Percentiles rank a stretch among this genome's conserved stretches.
phyloP scores from a whole-genome alignment of 1,140 invertebrate genomes.

The Lucilia cuprina region DNA sequence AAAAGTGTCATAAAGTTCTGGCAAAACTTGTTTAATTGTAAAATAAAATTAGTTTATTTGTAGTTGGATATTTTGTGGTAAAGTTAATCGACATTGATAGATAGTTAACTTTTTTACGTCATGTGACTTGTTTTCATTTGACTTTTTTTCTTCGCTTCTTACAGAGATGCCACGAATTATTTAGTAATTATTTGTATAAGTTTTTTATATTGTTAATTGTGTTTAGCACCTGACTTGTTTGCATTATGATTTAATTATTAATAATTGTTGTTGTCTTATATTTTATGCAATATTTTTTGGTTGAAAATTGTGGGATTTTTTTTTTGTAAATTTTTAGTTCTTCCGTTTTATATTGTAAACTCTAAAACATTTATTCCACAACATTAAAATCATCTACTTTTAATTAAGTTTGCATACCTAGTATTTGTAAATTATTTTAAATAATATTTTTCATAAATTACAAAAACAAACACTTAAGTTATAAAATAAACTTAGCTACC shows the following conservation, averaged over 20 bases:
- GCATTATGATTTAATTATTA: not conserved
- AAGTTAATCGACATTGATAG: not conserved
- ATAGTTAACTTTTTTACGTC: slow-evolving; percentile 22
- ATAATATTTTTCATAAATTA: too few species aligned
- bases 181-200: slow-evolving; percentile 3
- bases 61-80: not conserved
- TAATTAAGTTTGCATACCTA: too few species aligned
- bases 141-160: not conserved
- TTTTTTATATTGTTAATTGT: not conserved
- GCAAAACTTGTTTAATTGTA: not conserved
- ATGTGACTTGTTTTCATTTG: slow-evolving; percentile 15
- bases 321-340: too few species aligned
- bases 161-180: slow-evolving; percentile 22
- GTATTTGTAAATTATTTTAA: too few species aligned
- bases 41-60: not conserved
- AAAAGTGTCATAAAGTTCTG: not conserved
- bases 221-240: not conserved
- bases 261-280: too few species aligned
- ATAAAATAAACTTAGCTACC: not conserved
- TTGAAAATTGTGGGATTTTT: too few species aligned
- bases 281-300: too few species aligned
- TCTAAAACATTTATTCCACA: too few species aligned
- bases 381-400: too few species aligned
- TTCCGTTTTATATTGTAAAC: too few species aligned
- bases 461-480: not conserved